Evolutionary conservation across 2,888 invertebrate genomes (phyloP), one percentile per base, ranked within the genome.

Genomic region (Perizoma flavofasciatum): DNA sequence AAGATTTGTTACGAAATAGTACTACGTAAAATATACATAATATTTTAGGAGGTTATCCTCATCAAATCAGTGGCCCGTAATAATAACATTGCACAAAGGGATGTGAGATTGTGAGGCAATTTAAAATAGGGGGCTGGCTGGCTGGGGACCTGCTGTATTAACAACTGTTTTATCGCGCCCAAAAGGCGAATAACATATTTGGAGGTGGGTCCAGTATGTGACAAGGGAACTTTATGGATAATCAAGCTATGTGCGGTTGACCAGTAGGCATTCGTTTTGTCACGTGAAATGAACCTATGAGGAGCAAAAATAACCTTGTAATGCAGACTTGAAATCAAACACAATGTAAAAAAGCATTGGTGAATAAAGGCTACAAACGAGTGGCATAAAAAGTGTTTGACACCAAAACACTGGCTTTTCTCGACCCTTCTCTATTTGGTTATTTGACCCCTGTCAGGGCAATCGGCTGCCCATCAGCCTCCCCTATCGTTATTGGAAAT

Each of bases 1-100:
- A 7, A 6, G 6, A 6, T 7, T 22, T 22, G 1, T 22, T 22
- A 22, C 22, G 22, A 22, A 22, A 22, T 22, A 22, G 22, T 22
- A 22, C 22, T 22, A n/a, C n/a, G n/a, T n/a, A 22, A 22, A 22
- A 22, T 22, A 22, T 22, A 22, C 22, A 22, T 50, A 59, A 61
- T 60, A 59, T 61, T 59, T 65, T 37, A 49, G 68, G 37, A 45
- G 45, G 35, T 70, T 69, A 78, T 80, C 77, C 79, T 83, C 81
- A 83, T 85, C 78, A 85, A 88, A 85, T 83, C 86, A 85, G 77
- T 79, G 82, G 77, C 74, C 85, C 85, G 83, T 80, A 84, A 86
- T 86, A 89, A 88, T 83, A 88, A 85, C 77, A 85, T 85, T 80
- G 79, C 74, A 85, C 81, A 86, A 88, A 88, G 85, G 86, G 83